A percentile compares a stretch with the other conserved stretches of the same genome.
These are phyloP conservation scores for Machaerirhynchus nigripectus DNA, from an alignment of 2,113 vertebrate species.

Conservation along the genomic window DNA sequence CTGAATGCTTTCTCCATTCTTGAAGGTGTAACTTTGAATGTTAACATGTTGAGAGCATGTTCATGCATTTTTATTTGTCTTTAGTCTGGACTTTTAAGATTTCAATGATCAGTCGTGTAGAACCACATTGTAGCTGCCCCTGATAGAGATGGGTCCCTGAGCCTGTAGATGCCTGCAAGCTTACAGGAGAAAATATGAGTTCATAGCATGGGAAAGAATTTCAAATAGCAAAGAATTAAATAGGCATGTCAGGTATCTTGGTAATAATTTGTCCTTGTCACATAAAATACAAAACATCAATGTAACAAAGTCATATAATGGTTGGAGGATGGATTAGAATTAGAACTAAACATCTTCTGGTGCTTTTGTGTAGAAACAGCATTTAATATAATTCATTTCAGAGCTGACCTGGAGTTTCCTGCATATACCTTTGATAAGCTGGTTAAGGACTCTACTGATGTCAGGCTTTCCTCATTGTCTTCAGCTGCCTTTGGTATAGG, in stretches of 20 bases:
- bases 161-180: neutral
- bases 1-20: neutral
- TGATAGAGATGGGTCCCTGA: neutral
- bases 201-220: neutral
- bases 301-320: neutral
- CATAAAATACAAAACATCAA: neutral
- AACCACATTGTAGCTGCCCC: neutral
- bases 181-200: neutral
- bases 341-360: neutral
- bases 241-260: neutral
- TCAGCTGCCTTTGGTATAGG: neutral
- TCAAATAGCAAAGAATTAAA: neutral
- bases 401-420: neutral
- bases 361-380: neutral
- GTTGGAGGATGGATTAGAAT: neutral
- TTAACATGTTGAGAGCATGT: neutral
- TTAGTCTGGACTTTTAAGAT: neutral
- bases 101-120: neutral
- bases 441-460: neutral
- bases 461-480: neutral
- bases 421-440: neutral
- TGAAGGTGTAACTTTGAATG: neutral
- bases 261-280: neutral
- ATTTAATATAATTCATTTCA: neutral
- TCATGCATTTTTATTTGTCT: neutral